Conservation (phyloP, 2,113 vertebrate genomes). For the Grus americana region DNA sequence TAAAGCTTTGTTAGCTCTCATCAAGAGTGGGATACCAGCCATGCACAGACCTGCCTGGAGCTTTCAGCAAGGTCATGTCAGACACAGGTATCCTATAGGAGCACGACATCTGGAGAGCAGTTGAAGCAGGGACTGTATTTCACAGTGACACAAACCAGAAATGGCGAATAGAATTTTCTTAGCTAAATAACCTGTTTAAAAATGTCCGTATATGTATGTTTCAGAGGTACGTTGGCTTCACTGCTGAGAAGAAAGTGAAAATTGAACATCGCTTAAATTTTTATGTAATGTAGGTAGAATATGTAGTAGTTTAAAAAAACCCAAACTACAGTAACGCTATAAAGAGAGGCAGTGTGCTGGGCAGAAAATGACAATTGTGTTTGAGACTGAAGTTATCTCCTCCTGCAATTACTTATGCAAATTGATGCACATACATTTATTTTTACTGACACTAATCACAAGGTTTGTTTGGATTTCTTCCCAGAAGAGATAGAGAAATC, state of each 20-base stretch:
- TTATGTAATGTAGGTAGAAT: background rate
- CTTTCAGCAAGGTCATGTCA: too few species aligned
- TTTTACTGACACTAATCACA: background rate
- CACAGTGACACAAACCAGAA: background rate
- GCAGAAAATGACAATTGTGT: background rate
- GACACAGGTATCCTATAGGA: background rate
- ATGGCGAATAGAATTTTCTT: background rate
- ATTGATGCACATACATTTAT: background rate
- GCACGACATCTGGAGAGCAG: too few species aligned
- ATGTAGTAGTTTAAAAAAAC: background rate
- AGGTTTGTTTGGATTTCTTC: background rate
- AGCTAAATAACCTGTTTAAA: background rate
- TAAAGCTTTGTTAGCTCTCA: background rate
- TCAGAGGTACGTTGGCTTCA: background rate
- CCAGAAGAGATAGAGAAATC: background rate
- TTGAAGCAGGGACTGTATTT: background rate
- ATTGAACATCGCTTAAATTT: background rate
- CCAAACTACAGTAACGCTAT: background rate
- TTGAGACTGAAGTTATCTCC: background rate
- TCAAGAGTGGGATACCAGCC: background rate
- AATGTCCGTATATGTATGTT: accelerated
- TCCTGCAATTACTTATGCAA: background rate
- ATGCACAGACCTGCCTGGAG: accelerated
- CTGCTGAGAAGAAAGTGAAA: background rate
- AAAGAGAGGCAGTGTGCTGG: background rate